Evolutionary conservation across 2,888 invertebrate species (phyloP).

Genomic region (Acanthococcus lagerstroemiae): DNA sequence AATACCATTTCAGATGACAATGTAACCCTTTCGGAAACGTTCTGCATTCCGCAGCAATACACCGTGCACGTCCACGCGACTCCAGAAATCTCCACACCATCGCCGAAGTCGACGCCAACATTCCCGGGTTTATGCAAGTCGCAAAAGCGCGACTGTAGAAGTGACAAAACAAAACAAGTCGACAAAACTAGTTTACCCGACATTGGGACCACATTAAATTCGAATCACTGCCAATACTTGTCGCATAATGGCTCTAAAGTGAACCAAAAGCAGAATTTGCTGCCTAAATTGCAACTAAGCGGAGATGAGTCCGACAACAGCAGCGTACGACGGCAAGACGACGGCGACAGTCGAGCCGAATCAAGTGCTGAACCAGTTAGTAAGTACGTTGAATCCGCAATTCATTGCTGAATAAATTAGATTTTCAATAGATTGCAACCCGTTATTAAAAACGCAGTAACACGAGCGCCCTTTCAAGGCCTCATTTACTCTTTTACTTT

Average conservation of each 20-base stretch:
- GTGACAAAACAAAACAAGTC: slow-evolving; percentile 1
- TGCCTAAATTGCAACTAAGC: slow-evolving; percentile 12
- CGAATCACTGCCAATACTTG: slow-evolving; percentile 1
- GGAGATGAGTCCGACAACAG: slow-evolving; percentile 2
- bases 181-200: slow-evolving; percentile 6
- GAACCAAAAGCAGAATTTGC: not conserved
- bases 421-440: too few species aligned
- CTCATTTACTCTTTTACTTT: too few species aligned
- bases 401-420: not conserved
- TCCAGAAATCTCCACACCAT: slow-evolving; percentile 32
- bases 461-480: too few species aligned
- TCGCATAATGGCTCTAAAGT: not conserved
- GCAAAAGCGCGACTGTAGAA: not conserved
- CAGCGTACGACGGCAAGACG: too few species aligned
- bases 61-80: slow-evolving; percentile 37
- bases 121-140: slow-evolving; percentile 7
- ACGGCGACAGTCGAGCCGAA: not conserved
- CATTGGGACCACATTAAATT: not conserved
- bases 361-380: slow-evolving; percentile 13
- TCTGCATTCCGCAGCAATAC: slow-evolving; percentile 35
- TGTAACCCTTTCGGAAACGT: slow-evolving; percentile 1
- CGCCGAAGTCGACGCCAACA: not conserved
- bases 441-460: too few species aligned
- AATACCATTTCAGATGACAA: slow-evolving; percentile 17
- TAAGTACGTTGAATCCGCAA: slow-evolving; percentile 18